Evolutionary conservation across 2,797 vertebrate species (phyloP).

Genomic region (Diglossa cyanea): DNA sequence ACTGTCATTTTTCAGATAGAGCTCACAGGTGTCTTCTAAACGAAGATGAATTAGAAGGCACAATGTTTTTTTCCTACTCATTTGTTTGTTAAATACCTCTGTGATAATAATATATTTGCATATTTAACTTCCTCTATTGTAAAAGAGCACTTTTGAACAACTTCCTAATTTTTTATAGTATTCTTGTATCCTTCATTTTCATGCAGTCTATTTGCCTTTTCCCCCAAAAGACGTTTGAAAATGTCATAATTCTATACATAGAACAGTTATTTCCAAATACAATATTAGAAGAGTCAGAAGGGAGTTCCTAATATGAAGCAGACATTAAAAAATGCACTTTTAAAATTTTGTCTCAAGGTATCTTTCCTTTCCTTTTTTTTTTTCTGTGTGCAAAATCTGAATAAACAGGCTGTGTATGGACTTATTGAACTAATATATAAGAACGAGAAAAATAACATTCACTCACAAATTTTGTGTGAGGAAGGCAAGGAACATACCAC

Average conservation of each 20-base stretch:
- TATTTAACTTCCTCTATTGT: conserved; percentile 78
- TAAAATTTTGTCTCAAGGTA: neutral
- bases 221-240: conserved; percentile 64
- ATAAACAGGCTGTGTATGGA: neutral
- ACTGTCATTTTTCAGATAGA: conserved; percentile 70
- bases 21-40: conserved; percentile 77
- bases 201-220: conserved; percentile 70
- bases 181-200: conserved; percentile 74
- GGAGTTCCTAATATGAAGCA: neutral
- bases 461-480: neutral
- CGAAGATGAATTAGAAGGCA: conserved; percentile 75
- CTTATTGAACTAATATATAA: neutral
- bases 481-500: neutral
- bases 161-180: conserved; percentile 75
- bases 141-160: conserved; percentile 74
- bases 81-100: conserved; percentile 76
- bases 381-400: neutral
- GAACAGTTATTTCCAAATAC: conserved; percentile 41
- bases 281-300: neutral
- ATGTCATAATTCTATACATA: conserved; percentile 40
- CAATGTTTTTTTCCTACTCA: conserved; percentile 49
- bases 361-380: neutral
- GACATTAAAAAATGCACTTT: accelerated
- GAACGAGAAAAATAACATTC: neutral
- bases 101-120: conserved; percentile 79